Percentiles rank a stretch among this genome's conserved stretches.
Conservation (phyloP, 2,888 invertebrate species). For the Acronicta psi region DNA sequence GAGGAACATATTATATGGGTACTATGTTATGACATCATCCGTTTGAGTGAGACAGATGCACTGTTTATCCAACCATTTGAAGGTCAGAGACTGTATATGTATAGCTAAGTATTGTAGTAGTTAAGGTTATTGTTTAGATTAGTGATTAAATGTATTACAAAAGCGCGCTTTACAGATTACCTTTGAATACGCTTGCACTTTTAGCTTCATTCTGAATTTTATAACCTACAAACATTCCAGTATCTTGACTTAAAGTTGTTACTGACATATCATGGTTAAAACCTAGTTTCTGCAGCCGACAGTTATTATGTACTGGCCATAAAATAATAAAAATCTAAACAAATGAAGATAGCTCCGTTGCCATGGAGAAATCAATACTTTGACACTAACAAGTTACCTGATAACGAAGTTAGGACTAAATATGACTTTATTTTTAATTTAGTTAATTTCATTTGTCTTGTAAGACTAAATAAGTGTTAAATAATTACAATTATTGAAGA, state of each 20-base stretch:
- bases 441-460: constrained; percentile 42
- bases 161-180: constrained; percentile 60
- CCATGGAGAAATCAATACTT: constrained; percentile 70
- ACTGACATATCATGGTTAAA: constrained; percentile 16
- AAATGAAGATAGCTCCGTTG: constrained; percentile 65
- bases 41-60: constrained; percentile 57
- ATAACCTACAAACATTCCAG: constrained; percentile 69
- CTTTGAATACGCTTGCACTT: constrained; percentile 75
- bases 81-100: constrained; percentile 58
- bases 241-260: no score
- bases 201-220: constrained; percentile 75
- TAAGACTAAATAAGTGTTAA: constrained; percentile 42
- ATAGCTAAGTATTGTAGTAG: constrained; percentile 15
- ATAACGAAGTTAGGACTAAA: constrained; percentile 31
- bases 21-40: constrained; percentile 71
- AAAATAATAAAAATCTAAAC: constrained; percentile 49
- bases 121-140: constrained; percentile 32
- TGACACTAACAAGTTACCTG: constrained; percentile 55
- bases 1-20: constrained; percentile 1
- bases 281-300: neutral
- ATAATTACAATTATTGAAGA: constrained; percentile 28
- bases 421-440: constrained; percentile 38
- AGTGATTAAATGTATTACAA: constrained; percentile 33
- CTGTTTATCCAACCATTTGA: constrained; percentile 53
- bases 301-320: constrained; percentile 41